Conservation (phyloP, 2,888 invertebrate species). For the Dolichomitus sp. region DNA sequence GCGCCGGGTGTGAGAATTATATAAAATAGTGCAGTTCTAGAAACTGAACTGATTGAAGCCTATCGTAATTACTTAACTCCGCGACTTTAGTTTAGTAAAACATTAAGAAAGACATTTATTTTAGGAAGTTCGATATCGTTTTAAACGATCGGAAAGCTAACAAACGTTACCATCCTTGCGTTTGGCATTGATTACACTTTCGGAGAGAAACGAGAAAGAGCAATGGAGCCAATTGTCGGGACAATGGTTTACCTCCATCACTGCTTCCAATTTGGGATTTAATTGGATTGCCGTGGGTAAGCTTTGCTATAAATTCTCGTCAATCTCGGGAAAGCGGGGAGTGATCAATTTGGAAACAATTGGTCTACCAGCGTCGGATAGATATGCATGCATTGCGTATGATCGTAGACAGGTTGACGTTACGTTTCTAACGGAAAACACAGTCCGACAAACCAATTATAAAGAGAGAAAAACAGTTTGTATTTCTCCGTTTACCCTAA, state of each 20-base stretch:
- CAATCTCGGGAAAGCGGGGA: conserved; percentile 36
- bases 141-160: neutral
- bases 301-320: conserved; percentile 65
- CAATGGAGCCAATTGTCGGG: conserved; percentile 61
- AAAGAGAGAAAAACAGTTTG: neutral
- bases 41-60: too few species aligned
- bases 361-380: conserved; percentile 29
- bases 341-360: conserved; percentile 61
- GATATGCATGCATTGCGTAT: conserved; percentile 35
- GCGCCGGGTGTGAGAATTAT: too few species aligned
- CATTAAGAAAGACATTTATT: neutral
- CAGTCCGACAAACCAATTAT: neutral
- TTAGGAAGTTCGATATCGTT: neutral
- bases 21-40: too few species aligned
- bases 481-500: neutral
- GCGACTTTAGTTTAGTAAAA: neutral
- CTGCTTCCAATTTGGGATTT: conserved; percentile 66
- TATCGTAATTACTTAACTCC: neutral
- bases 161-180: conserved; percentile 35
- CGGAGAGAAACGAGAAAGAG: neutral
- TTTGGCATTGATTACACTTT: conserved; percentile 43
- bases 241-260: conserved; percentile 62
- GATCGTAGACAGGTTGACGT: conserved; percentile 23
- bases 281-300: conserved; percentile 62
- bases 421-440: conserved; percentile 10